phyloP scores from a whole-genome alignment of 1,140 invertebrate species.

The Scaptomyza graminum region DNA sequence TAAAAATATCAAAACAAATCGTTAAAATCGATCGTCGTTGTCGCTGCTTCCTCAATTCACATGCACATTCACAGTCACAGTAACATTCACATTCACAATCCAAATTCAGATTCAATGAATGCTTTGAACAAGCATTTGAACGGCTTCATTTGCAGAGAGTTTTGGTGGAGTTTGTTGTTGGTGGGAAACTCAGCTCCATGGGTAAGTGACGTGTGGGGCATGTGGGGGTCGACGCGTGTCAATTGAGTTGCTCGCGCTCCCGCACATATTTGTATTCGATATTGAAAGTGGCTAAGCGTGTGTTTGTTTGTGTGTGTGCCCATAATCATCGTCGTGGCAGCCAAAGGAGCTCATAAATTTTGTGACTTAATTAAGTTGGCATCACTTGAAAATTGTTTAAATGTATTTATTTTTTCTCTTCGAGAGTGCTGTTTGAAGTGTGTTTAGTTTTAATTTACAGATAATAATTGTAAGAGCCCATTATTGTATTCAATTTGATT shows the following conservation, averaged over 20 bases:
- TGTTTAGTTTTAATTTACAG: constrained; percentile 51
- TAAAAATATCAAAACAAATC: constrained; percentile 84
- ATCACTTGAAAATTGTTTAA: constrained; percentile 80
- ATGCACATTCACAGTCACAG: background rate
- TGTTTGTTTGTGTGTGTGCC: constrained; percentile 25
- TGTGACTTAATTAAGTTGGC: constrained; percentile 80
- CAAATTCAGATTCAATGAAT: constrained; percentile 51
- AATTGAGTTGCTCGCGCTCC: constrained; percentile 52
- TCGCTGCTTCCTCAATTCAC: constrained; percentile 45
- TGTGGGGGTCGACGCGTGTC: constrained; percentile 61
- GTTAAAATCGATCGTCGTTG: constrained; percentile 82
- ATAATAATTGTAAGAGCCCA: constrained; percentile 73
- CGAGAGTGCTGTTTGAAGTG: constrained; percentile 16
- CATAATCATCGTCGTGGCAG: constrained; percentile 40
- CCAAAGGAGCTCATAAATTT: constrained; percentile 79
- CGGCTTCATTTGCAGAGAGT: constrained; percentile 63
- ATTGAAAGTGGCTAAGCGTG: constrained; percentile 38
- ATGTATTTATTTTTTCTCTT: constrained; percentile 45
- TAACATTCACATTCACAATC: constrained; percentile 6
- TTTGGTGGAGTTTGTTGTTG: constrained; percentile 31
- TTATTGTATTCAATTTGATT: constrained; percentile 77
- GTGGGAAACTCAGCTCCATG: background rate
- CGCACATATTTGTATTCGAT: constrained; percentile 47
- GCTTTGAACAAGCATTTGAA: constrained; percentile 18
- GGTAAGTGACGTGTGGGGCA: background rate